Percentiles rank a stretch among this genome's conserved stretches.
phyloP scores from a whole-genome alignment of 2,888 invertebrate species.

The Perdita meconis region DNA sequence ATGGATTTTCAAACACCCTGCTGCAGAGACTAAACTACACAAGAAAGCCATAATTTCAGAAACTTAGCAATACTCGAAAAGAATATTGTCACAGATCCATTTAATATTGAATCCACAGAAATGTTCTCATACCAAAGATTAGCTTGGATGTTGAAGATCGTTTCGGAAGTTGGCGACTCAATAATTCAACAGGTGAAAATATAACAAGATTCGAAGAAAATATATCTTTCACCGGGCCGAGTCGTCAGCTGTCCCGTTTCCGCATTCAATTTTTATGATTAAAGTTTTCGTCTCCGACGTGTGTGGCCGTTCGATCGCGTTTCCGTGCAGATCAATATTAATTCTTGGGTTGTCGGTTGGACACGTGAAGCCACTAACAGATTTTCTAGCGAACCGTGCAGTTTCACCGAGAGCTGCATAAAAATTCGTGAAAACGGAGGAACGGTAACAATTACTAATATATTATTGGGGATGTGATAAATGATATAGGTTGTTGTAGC shows the following conservation, averaged over 20 bases:
- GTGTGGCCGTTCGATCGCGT: constrained; percentile 7
- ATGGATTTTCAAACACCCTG: too few species aligned
- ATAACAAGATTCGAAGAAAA: constrained; percentile 49
- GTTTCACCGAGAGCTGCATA: background rate
- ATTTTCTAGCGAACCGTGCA: constrained; percentile 4
- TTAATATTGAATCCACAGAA: background rate
- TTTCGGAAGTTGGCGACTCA: constrained; percentile 19
- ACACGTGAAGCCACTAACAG: constrained; percentile 45
- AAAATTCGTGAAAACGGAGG: background rate
- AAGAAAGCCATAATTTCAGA: too few species aligned
- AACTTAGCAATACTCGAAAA: too few species aligned
- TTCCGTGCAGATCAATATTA: constrained; percentile 52
- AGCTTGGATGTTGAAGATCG: constrained; percentile 11
- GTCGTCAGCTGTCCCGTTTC: constrained; percentile 49
- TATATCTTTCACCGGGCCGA: constrained; percentile 44
- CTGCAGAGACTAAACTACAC: too few species aligned
- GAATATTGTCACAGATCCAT: background rate
- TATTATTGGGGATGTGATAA: background rate
- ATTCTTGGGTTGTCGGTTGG: constrained; percentile 35
- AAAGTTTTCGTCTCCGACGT: constrained; percentile 38
- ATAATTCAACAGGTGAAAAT: constrained; percentile 47
- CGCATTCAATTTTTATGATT: constrained; percentile 59
- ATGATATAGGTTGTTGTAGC: constrained; percentile 33
- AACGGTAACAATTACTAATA: background rate
- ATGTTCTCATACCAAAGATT: background rate